Percentiles rank a stretch among this genome's conserved stretches.
These are phyloP conservation scores for Platycercus adscitus DNA, from an alignment of 2,113 vertebrate species.

Conservation along the genomic window DNA sequence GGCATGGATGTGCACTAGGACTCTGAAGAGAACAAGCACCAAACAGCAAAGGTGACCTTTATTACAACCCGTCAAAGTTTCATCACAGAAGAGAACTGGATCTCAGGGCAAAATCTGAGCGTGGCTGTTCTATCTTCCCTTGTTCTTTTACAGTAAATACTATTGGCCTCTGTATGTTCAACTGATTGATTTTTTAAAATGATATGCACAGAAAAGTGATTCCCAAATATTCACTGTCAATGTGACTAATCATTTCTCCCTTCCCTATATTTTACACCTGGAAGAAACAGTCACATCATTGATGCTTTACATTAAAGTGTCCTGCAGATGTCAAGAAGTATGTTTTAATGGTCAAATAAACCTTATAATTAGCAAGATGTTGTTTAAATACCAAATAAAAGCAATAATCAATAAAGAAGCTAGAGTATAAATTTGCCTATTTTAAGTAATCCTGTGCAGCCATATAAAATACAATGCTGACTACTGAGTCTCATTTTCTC, in stretches of 20 bases:
- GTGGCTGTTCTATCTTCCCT: conserved; percentile 48
- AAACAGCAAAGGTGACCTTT: conserved; percentile 56
- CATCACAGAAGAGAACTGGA: neutral
- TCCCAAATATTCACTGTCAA: conserved; percentile 84
- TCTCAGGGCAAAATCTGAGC: conserved; percentile 32
- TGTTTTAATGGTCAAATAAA: conserved; percentile 52
- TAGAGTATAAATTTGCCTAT: neutral
- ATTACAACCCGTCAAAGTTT: neutral
- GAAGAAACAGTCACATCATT: conserved; percentile 78
- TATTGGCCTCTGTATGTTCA: conserved; percentile 74
- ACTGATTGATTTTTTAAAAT: conserved; percentile 89
- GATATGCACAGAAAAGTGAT: conserved; percentile 89
- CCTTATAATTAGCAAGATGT: conserved; percentile 3
- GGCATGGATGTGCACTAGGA: neutral
- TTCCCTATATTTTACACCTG: conserved; percentile 78
- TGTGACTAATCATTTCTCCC: conserved; percentile 84
- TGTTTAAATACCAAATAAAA: conserved; percentile 48
- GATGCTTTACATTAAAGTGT: conserved; percentile 74
- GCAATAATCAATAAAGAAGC: conserved; percentile 37
- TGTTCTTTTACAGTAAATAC: conserved; percentile 80
- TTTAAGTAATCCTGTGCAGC: neutral
- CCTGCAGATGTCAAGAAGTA: conserved; percentile 58
- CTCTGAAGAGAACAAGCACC: neutral
- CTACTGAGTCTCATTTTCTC: neutral
- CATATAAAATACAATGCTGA: neutral